Percentiles rank a stretch among this genome's conserved stretches.
Conservation (phyloP, 2,113 vertebrate genomes). For the Pontoporia blainvillei region DNA sequence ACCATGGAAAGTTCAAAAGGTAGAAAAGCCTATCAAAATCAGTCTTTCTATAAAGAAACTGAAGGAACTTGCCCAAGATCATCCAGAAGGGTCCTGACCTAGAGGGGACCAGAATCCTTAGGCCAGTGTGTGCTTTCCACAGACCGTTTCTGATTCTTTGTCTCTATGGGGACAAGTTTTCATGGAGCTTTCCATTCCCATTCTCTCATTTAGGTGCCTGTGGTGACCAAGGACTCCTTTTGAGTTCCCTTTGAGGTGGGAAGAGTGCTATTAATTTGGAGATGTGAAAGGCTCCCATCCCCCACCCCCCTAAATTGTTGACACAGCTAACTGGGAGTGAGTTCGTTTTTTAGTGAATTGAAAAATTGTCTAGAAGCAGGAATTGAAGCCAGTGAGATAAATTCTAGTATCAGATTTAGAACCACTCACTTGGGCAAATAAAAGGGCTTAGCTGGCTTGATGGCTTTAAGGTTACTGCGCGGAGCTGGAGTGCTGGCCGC, state of each 20-base stretch:
- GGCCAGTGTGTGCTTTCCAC: not conserved
- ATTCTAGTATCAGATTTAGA: not conserved
- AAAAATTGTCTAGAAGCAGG: not conserved
- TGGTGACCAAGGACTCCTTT: not conserved
- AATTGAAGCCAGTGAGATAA: not conserved
- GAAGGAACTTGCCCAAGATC: not conserved
- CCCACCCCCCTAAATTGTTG: not conserved
- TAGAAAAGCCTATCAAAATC: not conserved
- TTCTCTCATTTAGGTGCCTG: not conserved
- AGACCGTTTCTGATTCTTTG: not conserved
- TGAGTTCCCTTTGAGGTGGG: not conserved
- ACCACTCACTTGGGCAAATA: not conserved
- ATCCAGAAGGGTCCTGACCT: not conserved
- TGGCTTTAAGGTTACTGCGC: constrained; percentile 83
- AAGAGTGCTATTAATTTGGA: not conserved
- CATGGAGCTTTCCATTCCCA: not conserved
- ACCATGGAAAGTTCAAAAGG: not conserved
- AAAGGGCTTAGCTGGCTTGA: not conserved
- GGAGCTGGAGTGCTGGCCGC: constrained; percentile 38
- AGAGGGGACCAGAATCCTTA: not conserved
- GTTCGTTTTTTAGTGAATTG: not conserved
- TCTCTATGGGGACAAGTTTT: not conserved
- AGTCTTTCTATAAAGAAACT: not conserved
- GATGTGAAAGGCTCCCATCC: not conserved
- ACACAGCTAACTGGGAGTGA: not conserved